Evolutionary conservation across 53 echinoderm and acorn worm genomes (phyloP), one percentile per base, ranked within the genome.

Genomic region (Holothuria leucospilota): DNA sequence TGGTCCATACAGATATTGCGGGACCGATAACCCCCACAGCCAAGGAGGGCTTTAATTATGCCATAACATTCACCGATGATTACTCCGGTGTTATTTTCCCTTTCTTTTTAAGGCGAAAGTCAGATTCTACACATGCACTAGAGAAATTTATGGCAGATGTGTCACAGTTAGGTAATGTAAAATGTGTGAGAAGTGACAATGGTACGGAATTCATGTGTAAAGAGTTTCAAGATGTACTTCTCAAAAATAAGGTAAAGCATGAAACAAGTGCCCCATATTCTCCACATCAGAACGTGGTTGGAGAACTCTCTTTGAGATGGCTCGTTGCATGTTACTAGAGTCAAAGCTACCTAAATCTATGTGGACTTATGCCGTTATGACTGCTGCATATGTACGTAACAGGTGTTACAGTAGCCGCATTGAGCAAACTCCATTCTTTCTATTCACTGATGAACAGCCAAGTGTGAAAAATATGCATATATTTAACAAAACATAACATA

Each of bases 221-320:
- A 29, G 72, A 51, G 34, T 89, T 84, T 63, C 34, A 84, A 67
- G 61, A 46, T 13, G 52, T 89, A 58, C 74, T 89, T 18, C 49
- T 85, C 18, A 72, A 62, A 16, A 69, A 72, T 29, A 52, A 41
- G 20, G 68, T 83, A 56, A 84, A 82, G 68, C 88, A 88, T 69
- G 88, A 89, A 61, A 89, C 72, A 27, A 69, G 71, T n/a, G 59
- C 89, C 23, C 89, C 89, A 52, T 70, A 89, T 59, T 89, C 89
- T 30, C 89, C 89, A 23, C 89, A 89, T 27, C 89, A 89, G 68
- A 89, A 62, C 42, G 89, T 39, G 67, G 69, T 2, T 89, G 89
- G 89, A 85, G 89, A 60, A 84, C 89, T 4, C 60, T 89, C 28
- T 89, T 89, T 81, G 84, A 89, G 13, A 89, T 88, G 89, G 89